Conservation (phyloP, 2,888 invertebrate genomes). For the Cacoxenus indagator region DNA sequence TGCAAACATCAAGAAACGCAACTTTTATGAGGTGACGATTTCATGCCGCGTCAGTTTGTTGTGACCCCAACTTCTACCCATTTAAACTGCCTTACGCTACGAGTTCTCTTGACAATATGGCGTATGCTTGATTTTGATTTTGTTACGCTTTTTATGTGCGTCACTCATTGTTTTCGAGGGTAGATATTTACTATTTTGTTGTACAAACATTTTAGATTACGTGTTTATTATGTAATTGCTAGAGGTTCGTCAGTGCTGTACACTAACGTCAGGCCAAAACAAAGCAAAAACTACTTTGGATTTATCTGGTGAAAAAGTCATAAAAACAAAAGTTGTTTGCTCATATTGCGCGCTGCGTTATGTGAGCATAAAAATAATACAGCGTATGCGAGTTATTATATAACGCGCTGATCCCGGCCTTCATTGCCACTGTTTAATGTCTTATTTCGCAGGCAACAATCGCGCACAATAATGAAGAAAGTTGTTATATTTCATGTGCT, state of each 20-base stretch:
- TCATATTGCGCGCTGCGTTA: background rate
- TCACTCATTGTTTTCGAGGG: background rate
- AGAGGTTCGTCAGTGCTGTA: background rate
- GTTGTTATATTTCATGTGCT: background rate
- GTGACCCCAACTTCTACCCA: too few relatives aligned
- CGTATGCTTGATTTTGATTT: background rate
- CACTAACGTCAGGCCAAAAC: background rate
- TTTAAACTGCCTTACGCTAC: background rate
- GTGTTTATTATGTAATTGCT: slow-evolving; percentile 16
- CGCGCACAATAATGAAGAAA: background rate
- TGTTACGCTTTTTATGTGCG: background rate
- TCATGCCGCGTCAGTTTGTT: background rate
- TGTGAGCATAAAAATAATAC: slow-evolving; percentile 10
- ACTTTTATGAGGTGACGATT: slow-evolving; percentile 5
- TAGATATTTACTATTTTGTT: slow-evolving; percentile 3
- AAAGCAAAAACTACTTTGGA: slow-evolving; percentile 4
- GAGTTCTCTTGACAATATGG: background rate
- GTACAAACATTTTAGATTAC: slow-evolving; percentile 8
- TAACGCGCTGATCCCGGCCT: background rate
- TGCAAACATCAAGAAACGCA: too few relatives aligned
- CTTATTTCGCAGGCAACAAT: background rate
- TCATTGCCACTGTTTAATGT: background rate
- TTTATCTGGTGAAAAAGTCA: slow-evolving; percentile 12
- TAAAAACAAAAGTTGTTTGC: slow-evolving; percentile 20
- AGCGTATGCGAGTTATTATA: background rate